Evolutionary conservation across 2,888 invertebrate species (phyloP).

Genomic region (Volucella zonaria): DNA sequence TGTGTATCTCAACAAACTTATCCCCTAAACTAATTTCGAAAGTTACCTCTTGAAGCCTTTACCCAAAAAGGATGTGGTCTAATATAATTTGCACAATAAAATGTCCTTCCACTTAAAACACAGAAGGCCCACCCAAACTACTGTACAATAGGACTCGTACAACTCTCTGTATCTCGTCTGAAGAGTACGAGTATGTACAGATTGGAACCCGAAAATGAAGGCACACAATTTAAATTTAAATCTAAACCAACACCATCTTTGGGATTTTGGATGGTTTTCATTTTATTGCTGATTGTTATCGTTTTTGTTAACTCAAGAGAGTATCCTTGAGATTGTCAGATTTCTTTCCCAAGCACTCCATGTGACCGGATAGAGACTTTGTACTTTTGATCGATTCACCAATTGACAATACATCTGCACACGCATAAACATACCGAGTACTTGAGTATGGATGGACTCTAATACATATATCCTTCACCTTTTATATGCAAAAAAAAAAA

Average conservation of each 20-base stretch:
- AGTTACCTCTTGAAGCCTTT: slow-evolving; percentile 33
- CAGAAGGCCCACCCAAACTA: no score
- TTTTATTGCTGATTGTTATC: slow-evolving; percentile 68
- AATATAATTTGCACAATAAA: slow-evolving; percentile 37
- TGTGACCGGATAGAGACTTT: slow-evolving; percentile 53
- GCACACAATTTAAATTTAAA: slow-evolving; percentile 21
- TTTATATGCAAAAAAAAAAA: background rate
- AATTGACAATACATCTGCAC: slow-evolving; percentile 54
- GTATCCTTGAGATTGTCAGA: slow-evolving; percentile 56
- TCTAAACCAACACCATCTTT: background rate
- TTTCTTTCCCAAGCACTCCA: background rate
- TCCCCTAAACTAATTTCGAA: slow-evolving; percentile 51
- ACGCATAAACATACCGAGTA: background rate
- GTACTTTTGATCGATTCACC: slow-evolving; percentile 66
- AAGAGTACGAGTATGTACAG: no score
- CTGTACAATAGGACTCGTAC: no score
- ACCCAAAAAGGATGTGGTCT: slow-evolving; percentile 20
- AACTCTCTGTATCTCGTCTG: no score
- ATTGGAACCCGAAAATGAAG: background rate
- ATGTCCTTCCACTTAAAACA: slow-evolving; percentile 24
- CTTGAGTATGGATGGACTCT: background rate
- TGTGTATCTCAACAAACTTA: slow-evolving; percentile 13
- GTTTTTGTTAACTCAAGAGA: slow-evolving; percentile 58
- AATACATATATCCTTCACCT: slow-evolving; percentile 5
- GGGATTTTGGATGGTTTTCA: slow-evolving; percentile 17